These are phyloP conservation scores for Etia nguti DNA, from an alignment of 2,113 vertebrate genomes.

Conservation along the genomic window DNA sequence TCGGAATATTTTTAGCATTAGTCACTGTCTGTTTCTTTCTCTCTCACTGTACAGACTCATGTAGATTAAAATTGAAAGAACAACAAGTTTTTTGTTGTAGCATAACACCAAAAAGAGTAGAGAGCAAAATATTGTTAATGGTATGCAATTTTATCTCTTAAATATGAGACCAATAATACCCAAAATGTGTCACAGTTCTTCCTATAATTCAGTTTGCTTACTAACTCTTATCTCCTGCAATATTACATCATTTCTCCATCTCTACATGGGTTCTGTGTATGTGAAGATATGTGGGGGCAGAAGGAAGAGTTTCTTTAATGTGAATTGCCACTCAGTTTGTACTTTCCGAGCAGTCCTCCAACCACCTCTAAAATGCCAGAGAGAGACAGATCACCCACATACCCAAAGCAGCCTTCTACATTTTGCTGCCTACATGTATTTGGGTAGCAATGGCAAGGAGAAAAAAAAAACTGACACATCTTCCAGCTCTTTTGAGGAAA, in stretches of 20 bases:
- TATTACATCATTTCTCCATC: constrained; percentile 1
- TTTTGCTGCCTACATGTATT: constrained; percentile 1
- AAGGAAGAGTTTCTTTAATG: not conserved
- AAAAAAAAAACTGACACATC: not conserved
- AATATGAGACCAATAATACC: not conserved
- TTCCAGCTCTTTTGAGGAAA: constrained; percentile 7
- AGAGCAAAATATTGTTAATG: not conserved
- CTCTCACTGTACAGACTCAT: not conserved
- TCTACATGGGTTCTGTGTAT: not conserved
- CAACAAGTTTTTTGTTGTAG: not conserved
- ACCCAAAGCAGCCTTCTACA: not conserved
- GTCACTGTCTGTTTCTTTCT: not conserved
- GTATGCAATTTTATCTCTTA: not conserved
- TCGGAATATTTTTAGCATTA: not conserved
- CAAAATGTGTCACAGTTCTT: not conserved
- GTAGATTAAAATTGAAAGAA: not conserved
- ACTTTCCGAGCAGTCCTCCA: not conserved
- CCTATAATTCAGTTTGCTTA: not conserved
- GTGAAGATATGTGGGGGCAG: not conserved
- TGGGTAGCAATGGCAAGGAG: not conserved
- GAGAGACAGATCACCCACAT: not conserved
- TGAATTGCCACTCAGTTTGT: not conserved
- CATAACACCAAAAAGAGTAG: not conserved
- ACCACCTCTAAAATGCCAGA: not conserved
- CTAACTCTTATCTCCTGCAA: not conserved